A percentile compares a stretch with the other conserved stretches of the same genome.
Evolutionary conservation across 1,140 invertebrate genomes (phyloP).

Genomic region (Zeugodacus cucurbitae): DNA sequence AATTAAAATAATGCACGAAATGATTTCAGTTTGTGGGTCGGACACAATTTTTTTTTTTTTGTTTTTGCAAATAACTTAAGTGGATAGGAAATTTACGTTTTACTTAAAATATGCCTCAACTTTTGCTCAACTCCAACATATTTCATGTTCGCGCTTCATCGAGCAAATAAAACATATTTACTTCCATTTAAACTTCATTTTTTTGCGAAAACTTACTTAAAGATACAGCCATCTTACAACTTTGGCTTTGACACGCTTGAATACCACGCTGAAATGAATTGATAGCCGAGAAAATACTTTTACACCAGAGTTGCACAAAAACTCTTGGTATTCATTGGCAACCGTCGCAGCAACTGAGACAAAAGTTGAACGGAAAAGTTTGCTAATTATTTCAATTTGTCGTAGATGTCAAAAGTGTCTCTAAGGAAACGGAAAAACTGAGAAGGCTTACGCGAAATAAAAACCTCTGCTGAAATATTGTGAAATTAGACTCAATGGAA

Average conservation of each 20-base stretch:
- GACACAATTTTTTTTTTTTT: no score
- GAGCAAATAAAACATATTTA: no score
- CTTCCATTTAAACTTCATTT: no score
- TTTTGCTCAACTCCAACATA: no score
- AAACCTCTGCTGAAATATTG: not conserved
- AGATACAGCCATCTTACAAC: not conserved
- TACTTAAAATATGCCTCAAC: no score
- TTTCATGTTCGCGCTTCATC: no score
- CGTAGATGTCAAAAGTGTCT: not conserved
- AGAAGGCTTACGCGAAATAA: not conserved
- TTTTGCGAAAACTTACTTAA: no score
- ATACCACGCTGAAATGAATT: not conserved
- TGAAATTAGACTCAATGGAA: not conserved
- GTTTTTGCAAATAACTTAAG: no score
- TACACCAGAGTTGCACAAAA: not conserved
- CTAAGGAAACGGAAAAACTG: not conserved
- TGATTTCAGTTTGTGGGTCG: no score
- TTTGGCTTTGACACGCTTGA: not conserved
- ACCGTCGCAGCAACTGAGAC: not conserved
- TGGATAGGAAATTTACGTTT: no score
- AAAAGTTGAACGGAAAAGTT: not conserved
- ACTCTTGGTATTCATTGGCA: not conserved
- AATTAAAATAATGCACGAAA: not conserved
- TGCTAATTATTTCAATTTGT: slow-evolving; percentile 25
- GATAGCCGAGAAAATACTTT: not conserved